Percentiles rank a stretch among this genome's conserved stretches.
Evolutionary conservation across 2,797 vertebrate species (phyloP).

Genomic region (Lithobates sylvaticus): DNA sequence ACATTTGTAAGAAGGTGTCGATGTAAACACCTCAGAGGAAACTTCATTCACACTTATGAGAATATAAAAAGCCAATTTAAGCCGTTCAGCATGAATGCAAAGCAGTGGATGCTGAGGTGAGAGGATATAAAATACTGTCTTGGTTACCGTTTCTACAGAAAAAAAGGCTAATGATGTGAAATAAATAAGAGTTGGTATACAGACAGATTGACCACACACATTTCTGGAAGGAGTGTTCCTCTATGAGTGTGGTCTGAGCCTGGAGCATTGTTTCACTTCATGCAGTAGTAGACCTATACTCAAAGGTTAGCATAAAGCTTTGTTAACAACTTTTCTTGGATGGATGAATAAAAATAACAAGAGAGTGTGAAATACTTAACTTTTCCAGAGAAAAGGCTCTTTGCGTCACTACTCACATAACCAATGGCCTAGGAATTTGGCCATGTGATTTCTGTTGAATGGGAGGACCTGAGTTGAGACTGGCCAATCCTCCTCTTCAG

Average conservation of each 20-base stretch:
- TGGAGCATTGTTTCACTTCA: background rate
- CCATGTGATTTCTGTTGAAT: no score
- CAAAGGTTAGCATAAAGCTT: background rate
- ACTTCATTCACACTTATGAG: conserved; percentile 38
- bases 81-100: conserved; percentile 16
- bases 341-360: background rate
- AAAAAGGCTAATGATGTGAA: background rate
- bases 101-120: background rate
- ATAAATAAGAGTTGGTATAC: background rate
- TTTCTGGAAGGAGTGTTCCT: background rate
- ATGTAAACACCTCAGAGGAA: conserved; percentile 50
- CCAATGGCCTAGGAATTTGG: no score
- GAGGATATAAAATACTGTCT: conserved; percentile 14
- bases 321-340: background rate
- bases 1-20: conserved; percentile 42
- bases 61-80: conserved; percentile 47
- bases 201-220: conserved; percentile 8
- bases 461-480: no score
- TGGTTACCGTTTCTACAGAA: conserved; percentile 5
- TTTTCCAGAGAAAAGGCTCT: background rate
- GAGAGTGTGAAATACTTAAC: background rate
- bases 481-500: no score
- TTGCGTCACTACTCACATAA: no score
- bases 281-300: no score
- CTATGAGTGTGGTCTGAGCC: background rate